Base-by-base conservation (phyloP, 1,140 invertebrate species). In the Diabrotica virgifera region DNA sequence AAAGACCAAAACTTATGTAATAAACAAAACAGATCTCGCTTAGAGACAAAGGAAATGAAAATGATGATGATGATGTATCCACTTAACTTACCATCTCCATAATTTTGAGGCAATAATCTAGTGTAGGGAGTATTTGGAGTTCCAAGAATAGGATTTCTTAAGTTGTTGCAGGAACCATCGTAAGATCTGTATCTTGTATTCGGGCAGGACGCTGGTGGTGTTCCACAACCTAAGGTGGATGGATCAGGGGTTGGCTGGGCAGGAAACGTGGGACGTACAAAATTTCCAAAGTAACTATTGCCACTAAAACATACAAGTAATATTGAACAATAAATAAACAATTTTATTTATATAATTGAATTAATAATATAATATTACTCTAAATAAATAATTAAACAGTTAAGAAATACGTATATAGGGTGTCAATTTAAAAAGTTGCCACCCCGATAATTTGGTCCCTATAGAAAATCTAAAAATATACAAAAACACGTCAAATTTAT, bases 151-250 rank as follows among this genome's bases (percentile, higher is more conserved):
- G 91, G 88, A 70, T 88, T 85, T 36, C 82, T 73, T 5, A 91
- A 73, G 77, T 96, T 95, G 76, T 95, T 96, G 74, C 94, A 96
- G 0, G 90, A 87, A 0, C 93, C 94, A 77, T 96, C 93, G 57
- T 89, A 85, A 2, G 86, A 85, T 14, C 93, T 82, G 74, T 93
- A 95, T 59, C 84, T 83, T 0, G 81, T 78, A 57, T 82, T 78
- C 8, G 75, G 74, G 68, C 86, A 88, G 10, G 64, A 52, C 5
- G 76, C 59, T 9, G 80, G 81, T 10, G 80, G 66, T 56, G 66
- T 76, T 36, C 80, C 80, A 72, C 82, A 83, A 0, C 75, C 76
- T 52, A 76, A 55, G 5, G 72, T 71, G 7, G 65, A 57, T 3
- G 76, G 76, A 68, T 77, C 74, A 57, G 55, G 70, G 2, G 72